Percentiles rank a stretch among this genome's conserved stretches.
Conservation (phyloP, 1,140 invertebrate species). For the Littorina saxatilis region DNA sequence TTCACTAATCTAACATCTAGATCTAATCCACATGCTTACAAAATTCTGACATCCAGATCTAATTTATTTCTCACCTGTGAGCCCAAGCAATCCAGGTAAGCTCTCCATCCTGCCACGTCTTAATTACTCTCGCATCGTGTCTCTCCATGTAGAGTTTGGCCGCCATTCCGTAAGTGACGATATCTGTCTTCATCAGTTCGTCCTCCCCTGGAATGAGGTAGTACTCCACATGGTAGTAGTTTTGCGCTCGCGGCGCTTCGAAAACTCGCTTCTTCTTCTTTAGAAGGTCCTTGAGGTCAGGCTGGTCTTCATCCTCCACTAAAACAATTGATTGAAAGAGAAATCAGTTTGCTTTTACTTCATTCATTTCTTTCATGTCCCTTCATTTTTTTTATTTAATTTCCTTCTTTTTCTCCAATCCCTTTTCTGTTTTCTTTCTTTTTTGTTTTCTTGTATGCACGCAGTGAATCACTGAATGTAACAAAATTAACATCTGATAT, state of each 20-base stretch:
- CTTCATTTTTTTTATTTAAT: no score
- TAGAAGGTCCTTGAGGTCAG: conserved; percentile 61
- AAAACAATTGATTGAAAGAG: not conserved
- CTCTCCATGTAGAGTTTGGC: conserved; percentile 72
- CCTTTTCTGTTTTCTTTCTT: no score
- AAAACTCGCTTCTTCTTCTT: conserved; percentile 67
- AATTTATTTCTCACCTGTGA: conserved; percentile 61
- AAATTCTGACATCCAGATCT: not conserved
- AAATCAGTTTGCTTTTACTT: no score
- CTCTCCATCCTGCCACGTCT: conserved; percentile 73
- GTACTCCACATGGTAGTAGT: conserved; percentile 74
- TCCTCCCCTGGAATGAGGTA: conserved; percentile 68
- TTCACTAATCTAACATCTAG: no score
- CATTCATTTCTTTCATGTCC: no score
- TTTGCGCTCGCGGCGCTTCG: conserved; percentile 69
- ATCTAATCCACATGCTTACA: not conserved
- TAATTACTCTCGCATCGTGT: conserved; percentile 67
- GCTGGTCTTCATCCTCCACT: conserved; percentile 65
- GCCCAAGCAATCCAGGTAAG: conserved; percentile 74
- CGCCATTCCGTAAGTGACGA: conserved; percentile 71
- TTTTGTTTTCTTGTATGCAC: no score
- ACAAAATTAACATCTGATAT: no score
- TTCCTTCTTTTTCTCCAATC: no score
- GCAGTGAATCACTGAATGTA: no score
- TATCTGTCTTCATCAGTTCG: conserved; percentile 68